Conservation (phyloP, 2,113 vertebrate genomes). For the Poeciliopsis occidentalis region DNA sequence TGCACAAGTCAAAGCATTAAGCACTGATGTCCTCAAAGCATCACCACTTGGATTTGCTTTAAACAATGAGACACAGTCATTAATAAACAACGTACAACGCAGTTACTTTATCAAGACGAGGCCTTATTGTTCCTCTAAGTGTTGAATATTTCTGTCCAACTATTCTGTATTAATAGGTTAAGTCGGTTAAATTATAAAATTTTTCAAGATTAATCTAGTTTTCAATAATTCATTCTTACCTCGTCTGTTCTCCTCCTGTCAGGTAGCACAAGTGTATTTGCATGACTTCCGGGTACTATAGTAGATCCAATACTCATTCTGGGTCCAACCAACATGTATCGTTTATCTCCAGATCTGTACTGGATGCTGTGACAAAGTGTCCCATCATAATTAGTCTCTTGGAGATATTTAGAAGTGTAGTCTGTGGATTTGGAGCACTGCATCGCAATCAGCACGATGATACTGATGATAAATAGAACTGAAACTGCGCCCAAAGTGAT, state of each 20-base stretch:
- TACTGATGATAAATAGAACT: constrained; percentile 51
- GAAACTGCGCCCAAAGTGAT: constrained; percentile 61
- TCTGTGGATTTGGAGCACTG: constrained; percentile 48
- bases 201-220: not conserved
- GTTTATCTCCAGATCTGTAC: constrained; percentile 74
- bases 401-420: constrained; percentile 60
- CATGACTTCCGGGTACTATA: constrained; percentile 68
- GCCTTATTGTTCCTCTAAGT: not conserved
- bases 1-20: not conserved
- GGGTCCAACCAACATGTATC: constrained; percentile 74
- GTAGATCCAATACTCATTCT: constrained; percentile 75
- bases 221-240: constrained; percentile 58
- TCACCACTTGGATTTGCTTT: not conserved
- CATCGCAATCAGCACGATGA: constrained; percentile 59
- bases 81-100: not conserved
- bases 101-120: not conserved
- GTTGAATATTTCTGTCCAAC: not conserved
- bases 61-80: not conserved
- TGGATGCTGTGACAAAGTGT: constrained; percentile 78
- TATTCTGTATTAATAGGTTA: not conserved
- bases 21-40: not conserved
- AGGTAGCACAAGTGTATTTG: constrained; percentile 70
- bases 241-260: constrained; percentile 60
- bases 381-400: constrained; percentile 59
- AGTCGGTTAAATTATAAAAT: not conserved